Base-by-base conservation (phyloP, 1,140 invertebrate species). In the Pogonus chalceus region DNA sequence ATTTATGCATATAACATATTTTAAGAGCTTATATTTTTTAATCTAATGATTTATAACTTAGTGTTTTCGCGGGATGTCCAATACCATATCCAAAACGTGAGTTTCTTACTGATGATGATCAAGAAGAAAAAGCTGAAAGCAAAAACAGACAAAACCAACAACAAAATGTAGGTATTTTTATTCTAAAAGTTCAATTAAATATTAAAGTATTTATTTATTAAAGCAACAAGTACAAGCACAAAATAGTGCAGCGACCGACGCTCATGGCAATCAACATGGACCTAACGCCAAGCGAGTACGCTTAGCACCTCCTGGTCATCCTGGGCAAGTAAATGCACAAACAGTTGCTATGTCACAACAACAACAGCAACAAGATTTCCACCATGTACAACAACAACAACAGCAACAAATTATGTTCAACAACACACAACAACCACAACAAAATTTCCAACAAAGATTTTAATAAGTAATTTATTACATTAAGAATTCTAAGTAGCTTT, bases 11-110 rank as follows among this genome's bases (percentile, higher is more conserved):
- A 37, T 31, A 56, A 50, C 10, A 31, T 46, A 52, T 21, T 51
- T 47, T 37, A 51, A 9, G 23, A 23, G 21, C n/a, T 53, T 46
- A 48, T 54, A 50, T 26, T 56, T 14, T 50, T 39, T 43, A 47
- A 24, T 10, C 21, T 14, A 49, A 43, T 51, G 47, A 46, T 23
- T 50, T 54, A 12, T 35, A 37, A 23, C 51, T 10, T 23, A 49
- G 23, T 49, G 23, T 49, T 49, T 49, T 49, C 23, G 23, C 47
- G 3, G 93, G 92, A 12, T 93, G 88, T 68, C 83, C 89, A 3
- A 99, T 99, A 70, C 96, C 96, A 1, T 99, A 99, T 76, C 96
- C 96, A 1, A 98, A 98, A 72, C 75, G 96, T 64, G 96, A 99
- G 71, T 99, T 98, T 72, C 79, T 98, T 49, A 96, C 92, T 16